phyloP scores from a whole-genome alignment of 2,888 invertebrate genomes.

The Azorinus chamasolen region DNA sequence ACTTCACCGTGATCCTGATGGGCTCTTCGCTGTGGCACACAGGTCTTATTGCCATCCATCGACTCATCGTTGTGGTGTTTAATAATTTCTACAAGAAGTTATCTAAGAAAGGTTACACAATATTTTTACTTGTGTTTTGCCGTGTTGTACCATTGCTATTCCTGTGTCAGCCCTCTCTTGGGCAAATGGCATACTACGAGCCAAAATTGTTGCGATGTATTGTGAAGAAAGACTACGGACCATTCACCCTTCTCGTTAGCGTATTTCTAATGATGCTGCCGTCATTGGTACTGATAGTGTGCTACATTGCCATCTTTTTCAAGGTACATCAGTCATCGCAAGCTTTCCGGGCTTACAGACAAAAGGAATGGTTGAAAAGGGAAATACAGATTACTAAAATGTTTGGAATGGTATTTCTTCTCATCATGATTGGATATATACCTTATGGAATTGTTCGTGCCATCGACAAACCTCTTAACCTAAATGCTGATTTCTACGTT shows the following conservation, averaged over 20 bases:
- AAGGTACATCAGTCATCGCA: slow-evolving; percentile 82
- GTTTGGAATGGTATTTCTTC: slow-evolving; percentile 85
- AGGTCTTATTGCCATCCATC: slow-evolving; percentile 84
- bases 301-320: slow-evolving; percentile 84
- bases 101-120: slow-evolving; percentile 82
- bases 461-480: slow-evolving; percentile 80
- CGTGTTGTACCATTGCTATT: slow-evolving; percentile 82
- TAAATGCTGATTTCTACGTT: slow-evolving; percentile 84
- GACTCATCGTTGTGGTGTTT: slow-evolving; percentile 84
- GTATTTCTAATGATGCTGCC: slow-evolving; percentile 84
- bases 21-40: slow-evolving; percentile 85
- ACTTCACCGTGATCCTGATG: slow-evolving; percentile 83
- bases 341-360: slow-evolving; percentile 77
- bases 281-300: slow-evolving; percentile 83
- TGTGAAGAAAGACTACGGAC: slow-evolving; percentile 79
- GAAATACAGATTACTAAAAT: slow-evolving; percentile 86
- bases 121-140: slow-evolving; percentile 82
- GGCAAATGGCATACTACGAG: slow-evolving; percentile 82
- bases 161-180: slow-evolving; percentile 81
- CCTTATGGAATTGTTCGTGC: slow-evolving; percentile 84
- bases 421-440: slow-evolving; percentile 84
- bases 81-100: slow-evolving; percentile 84
- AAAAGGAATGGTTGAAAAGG: slow-evolving; percentile 80
- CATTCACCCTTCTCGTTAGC: slow-evolving; percentile 81
- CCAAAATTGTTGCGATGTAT: slow-evolving; percentile 83